Evolutionary conservation across 2,888 invertebrate species (phyloP).

Genomic region (Abrostola triplasia): DNA sequence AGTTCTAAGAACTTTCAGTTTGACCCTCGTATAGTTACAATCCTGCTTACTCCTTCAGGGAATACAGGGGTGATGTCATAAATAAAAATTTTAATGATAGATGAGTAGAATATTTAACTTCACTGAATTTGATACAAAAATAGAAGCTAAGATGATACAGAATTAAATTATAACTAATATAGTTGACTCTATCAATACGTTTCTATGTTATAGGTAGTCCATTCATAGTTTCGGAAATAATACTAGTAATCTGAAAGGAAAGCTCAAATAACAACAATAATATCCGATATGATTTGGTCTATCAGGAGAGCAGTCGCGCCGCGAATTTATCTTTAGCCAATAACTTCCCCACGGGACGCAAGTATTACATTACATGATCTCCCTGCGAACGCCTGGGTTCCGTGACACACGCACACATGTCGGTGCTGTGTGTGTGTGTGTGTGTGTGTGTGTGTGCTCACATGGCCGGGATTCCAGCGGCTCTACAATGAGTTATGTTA

Average conservation of each 20-base stretch:
- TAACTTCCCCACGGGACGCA: conserved; percentile 19
- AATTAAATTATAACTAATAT: no score
- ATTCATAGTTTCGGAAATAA: not conserved
- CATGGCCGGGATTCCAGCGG: conserved; percentile 12
- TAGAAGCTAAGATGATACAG: no score
- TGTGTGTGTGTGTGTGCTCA: conserved; percentile 11
- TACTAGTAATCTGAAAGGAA: not conserved
- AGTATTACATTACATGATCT: conserved; percentile 39
- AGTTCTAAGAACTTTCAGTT: no score
- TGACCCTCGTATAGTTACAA: no score
- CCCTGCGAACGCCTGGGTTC: conserved; percentile 33
- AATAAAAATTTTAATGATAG: no score
- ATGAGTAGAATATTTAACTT: no score
- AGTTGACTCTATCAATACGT: no score
- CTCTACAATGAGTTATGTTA: conserved; percentile 7
- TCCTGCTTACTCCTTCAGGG: no score
- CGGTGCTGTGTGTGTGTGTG: not conserved
- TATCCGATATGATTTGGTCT: conserved; percentile 9
- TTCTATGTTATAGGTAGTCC: no score
- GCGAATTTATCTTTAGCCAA: conserved; percentile 28
- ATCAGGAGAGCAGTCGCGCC: not conserved
- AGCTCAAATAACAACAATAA: conserved; percentile 13
- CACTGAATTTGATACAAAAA: no score
- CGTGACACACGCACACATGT: not conserved
- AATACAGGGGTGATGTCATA: no score